Conservation (phyloP, 2,797 vertebrate species). For the Paguma larvata region DNA sequence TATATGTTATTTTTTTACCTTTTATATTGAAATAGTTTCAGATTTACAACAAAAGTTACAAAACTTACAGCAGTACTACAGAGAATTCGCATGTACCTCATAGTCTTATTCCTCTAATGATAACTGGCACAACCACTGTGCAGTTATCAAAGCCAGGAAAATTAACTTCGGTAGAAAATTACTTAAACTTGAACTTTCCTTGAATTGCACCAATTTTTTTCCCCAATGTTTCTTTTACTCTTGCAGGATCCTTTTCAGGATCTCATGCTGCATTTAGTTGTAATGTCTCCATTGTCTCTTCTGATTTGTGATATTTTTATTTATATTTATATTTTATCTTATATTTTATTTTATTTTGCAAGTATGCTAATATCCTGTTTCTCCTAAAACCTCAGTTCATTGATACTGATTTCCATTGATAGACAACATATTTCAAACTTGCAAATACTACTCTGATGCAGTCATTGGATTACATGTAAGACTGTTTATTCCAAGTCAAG, state of each 20-base stretch:
- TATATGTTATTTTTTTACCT: background rate
- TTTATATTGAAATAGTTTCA: constrained; percentile 46
- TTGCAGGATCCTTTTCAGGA: background rate
- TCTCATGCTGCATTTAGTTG: background rate
- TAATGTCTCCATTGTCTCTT: background rate
- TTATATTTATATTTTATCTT: too few relatives aligned
- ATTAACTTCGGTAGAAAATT: background rate
- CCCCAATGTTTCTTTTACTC: background rate
- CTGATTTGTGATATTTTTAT: background rate
- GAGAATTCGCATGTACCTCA: background rate
- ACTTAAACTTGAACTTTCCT: background rate
- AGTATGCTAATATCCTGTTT: background rate
- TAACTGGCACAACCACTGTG: background rate
- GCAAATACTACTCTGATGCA: background rate
- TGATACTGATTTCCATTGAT: background rate
- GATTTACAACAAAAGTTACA: background rate
- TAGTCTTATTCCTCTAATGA: background rate
- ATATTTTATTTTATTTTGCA: background rate
- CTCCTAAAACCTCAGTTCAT: background rate
- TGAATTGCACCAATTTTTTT: background rate
- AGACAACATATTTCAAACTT: background rate
- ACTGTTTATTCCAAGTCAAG: background rate
- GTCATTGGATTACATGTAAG: background rate
- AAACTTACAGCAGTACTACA: background rate
- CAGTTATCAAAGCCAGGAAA: background rate